These are phyloP conservation scores for Cyphomyrus plagiostoma DNA, from an alignment of 2,113 vertebrate genomes.

Conservation along the genomic window DNA sequence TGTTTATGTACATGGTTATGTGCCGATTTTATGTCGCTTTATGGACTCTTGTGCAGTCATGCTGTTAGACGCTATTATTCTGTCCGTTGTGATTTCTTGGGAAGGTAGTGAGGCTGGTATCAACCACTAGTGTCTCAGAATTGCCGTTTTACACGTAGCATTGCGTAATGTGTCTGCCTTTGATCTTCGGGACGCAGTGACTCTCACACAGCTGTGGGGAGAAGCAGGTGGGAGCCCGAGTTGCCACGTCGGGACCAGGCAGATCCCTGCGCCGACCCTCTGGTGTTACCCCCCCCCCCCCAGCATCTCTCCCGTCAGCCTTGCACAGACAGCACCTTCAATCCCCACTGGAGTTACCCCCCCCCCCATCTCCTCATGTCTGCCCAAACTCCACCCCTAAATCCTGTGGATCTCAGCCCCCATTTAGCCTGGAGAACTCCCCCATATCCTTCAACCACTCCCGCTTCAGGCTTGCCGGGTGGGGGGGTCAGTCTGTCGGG, in stretches of 20 bases:
- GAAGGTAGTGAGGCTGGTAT: neutral
- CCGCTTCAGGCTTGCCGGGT: neutral
- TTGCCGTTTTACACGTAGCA: neutral
- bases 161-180: neutral
- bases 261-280: neutral
- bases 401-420: neutral
- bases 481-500: neutral
- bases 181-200: slow-evolving; percentile 2
- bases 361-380: neutral
- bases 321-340: neutral
- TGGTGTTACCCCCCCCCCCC: neutral
- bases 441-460: neutral
- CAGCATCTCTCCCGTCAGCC: neutral
- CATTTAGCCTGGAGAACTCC: neutral
- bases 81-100: neutral
- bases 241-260: neutral
- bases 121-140: neutral
- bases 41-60: neutral
- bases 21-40: neutral
- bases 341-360: neutral
- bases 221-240: neutral
- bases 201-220: neutral
- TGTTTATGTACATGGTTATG: neutral
- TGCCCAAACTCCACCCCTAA: neutral
- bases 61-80: neutral